Conservation (phyloP, 2,797 vertebrate genomes). For the Microtus agrestis region DNA sequence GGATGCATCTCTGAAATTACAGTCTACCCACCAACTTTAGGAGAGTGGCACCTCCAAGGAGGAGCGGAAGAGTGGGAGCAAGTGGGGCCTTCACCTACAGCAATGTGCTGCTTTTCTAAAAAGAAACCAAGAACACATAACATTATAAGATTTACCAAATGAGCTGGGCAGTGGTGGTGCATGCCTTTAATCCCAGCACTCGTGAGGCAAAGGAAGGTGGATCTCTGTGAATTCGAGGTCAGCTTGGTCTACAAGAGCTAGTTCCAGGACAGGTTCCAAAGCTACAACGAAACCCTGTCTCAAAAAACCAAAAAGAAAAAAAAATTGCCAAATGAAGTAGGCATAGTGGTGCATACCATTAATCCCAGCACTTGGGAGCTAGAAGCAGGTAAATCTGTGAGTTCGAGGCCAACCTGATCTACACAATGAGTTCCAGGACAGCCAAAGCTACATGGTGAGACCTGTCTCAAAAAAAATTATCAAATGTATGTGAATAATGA, state of each 20-base stretch:
- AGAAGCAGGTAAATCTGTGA: no score
- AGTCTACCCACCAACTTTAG: not conserved
- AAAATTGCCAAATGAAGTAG: no score
- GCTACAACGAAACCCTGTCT: not conserved
- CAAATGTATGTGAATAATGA: not conserved
- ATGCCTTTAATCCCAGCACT: no score
- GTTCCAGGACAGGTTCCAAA: not conserved
- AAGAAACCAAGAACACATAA: not conserved
- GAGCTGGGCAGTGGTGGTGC: no score
- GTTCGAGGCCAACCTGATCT: no score
- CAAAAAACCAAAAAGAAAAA: not conserved
- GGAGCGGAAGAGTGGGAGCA: not conserved
- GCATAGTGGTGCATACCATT: no score
- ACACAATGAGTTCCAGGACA: no score
- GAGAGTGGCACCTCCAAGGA: not conserved
- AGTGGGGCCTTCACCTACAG: not conserved
- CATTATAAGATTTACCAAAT: not conserved
- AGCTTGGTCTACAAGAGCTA: not conserved
- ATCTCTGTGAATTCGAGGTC: not conserved
- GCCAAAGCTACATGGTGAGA: no score
- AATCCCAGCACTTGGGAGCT: no score
- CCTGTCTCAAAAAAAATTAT: not conserved
- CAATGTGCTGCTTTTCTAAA: not conserved
- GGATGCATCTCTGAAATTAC: slow-evolving; percentile 11
- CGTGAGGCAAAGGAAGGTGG: not conserved